phyloP scores from a whole-genome alignment of 2,797 vertebrate genomes.

The Cyclura pinguis region DNA sequence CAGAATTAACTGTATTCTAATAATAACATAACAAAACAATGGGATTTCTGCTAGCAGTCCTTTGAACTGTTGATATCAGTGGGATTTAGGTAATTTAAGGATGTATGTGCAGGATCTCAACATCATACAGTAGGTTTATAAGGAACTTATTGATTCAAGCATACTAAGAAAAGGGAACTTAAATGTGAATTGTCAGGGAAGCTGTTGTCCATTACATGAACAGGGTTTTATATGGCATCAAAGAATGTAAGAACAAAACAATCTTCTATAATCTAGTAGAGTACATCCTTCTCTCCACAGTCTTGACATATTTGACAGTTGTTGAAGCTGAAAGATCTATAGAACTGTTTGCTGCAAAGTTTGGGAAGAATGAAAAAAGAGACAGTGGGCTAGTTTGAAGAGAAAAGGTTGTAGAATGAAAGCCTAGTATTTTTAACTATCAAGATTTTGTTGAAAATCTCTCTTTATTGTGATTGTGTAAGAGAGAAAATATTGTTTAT shows the following conservation, averaged over 20 bases:
- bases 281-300: constrained; percentile 56
- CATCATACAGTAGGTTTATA: constrained; percentile 37
- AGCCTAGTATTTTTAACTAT: constrained; percentile 7
- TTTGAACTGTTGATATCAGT: not conserved
- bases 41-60: constrained; percentile 54
- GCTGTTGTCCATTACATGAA: constrained; percentile 33
- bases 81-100: not conserved
- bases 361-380: constrained; percentile 32
- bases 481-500: not conserved
- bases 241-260: constrained; percentile 53
- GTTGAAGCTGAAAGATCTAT: constrained; percentile 40
- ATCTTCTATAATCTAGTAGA: constrained; percentile 48
- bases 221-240: constrained; percentile 23
- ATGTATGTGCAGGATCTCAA: constrained; percentile 2
- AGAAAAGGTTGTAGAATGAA: constrained; percentile 38
- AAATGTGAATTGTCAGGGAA: constrained; percentile 39
- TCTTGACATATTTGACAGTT: constrained; percentile 51
- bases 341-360: constrained; percentile 49
- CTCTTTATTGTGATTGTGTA: not conserved
- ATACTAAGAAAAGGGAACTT: constrained; percentile 50
- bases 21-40: constrained; percentile 45
- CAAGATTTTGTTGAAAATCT: constrained; percentile 5
- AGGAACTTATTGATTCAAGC: constrained; percentile 52
- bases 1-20: constrained; percentile 44
- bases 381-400: not conserved